Percentiles rank a stretch among this genome's conserved stretches.
phyloP scores from a whole-genome alignment of 2,113 vertebrate species.

The Microcebus tavaratra region DNA sequence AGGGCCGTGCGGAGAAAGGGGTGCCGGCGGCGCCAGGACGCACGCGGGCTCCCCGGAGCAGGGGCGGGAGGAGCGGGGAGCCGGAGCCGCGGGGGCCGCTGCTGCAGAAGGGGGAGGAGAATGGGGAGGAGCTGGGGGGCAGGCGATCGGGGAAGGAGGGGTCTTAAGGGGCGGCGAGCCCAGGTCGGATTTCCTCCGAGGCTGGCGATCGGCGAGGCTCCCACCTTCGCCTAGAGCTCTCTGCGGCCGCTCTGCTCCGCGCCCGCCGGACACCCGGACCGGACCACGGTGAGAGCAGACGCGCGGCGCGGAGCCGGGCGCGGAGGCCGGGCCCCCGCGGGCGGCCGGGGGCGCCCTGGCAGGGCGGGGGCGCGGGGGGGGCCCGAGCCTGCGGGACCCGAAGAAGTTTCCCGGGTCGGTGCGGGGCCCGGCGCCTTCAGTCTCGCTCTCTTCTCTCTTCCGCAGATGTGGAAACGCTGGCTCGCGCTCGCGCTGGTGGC shows the following conservation, averaged over 20 bases:
- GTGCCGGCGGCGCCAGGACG: neutral
- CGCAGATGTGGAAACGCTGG: conserved; percentile 83
- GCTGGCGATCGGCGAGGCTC: conserved; percentile 31
- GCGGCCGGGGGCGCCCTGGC: neutral
- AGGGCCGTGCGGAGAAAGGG: neutral
- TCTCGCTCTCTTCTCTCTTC: conserved; percentile 58
- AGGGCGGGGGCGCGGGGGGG: neutral
- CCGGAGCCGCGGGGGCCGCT: conserved; percentile 52
- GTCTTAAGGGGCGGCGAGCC: conserved; percentile 70
- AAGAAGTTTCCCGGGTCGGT: conserved; percentile 73
- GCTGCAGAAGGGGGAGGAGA: conserved; percentile 72
- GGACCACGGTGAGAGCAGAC: conserved; percentile 39
- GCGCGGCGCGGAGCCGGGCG: neutral
- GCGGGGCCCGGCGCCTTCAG: conserved; percentile 10
- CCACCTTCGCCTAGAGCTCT: neutral
- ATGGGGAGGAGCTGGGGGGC: conserved; percentile 80
- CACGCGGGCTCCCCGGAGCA: neutral
- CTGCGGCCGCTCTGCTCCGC: neutral
- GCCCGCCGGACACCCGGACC: conserved; percentile 35
- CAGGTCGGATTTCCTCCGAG: conserved; percentile 64
- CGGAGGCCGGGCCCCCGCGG: neutral
- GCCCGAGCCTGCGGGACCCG: conserved; percentile 24
- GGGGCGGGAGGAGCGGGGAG: neutral
- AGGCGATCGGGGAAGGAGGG: conserved; percentile 73
- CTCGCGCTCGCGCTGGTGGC: conserved; percentile 79